Conservation (phyloP, 2,888 invertebrate genomes). For the Pyralis farinalis region DNA sequence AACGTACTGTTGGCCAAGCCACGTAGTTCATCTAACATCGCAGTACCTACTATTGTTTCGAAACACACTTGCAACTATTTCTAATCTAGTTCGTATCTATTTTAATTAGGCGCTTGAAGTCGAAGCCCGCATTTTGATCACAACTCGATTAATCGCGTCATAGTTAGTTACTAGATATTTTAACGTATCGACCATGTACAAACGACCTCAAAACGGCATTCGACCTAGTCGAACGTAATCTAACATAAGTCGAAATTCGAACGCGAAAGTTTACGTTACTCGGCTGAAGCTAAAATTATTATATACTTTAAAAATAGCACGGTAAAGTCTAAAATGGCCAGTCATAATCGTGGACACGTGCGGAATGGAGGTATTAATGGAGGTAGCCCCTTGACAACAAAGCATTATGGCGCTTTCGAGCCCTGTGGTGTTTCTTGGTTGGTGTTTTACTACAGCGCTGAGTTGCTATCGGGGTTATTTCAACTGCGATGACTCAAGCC, state of each 20-base stretch:
- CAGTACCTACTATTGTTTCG: conserved; percentile 46
- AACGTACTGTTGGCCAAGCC: conserved; percentile 30
- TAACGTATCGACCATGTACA: conserved; percentile 48
- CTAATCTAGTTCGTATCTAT: conserved; percentile 61
- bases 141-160: conserved; percentile 43
- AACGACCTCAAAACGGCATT: conserved; percentile 79
- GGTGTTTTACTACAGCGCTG: conserved; percentile 52
- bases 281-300: conserved; percentile 32
- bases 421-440: conserved; percentile 26
- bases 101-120: conserved; percentile 50
- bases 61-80: conserved; percentile 56
- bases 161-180: conserved; percentile 37
- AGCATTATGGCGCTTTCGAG: conserved; percentile 63
- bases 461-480: conserved; percentile 50
- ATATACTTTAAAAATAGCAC: conserved; percentile 24
- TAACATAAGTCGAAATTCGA: conserved; percentile 71
- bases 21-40: conserved; percentile 23
- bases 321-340: conserved; percentile 48
- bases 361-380: conserved; percentile 79
- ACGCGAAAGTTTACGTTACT: conserved; percentile 75
- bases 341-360: conserved; percentile 60
- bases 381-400: conserved; percentile 50
- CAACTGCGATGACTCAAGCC: conserved; percentile 76
- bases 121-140: conserved; percentile 42
- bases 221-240: conserved; percentile 76